Base-by-base conservation (phyloP, 2,888 invertebrate genomes). In the Sphecodes monilicornis region DNA sequence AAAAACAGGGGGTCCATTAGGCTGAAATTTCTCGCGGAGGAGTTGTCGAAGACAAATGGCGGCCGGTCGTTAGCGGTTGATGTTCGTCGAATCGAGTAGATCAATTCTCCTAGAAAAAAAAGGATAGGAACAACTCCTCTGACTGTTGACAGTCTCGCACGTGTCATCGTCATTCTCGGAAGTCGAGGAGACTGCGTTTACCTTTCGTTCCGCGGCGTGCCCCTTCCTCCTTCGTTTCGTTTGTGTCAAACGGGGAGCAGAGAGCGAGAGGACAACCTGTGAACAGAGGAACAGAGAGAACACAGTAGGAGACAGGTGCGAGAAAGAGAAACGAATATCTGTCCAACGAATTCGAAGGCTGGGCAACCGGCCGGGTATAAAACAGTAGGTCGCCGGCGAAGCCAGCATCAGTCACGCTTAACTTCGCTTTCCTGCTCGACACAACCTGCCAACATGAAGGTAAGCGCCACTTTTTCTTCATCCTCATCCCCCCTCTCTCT, bases 381-480 rank as follows among this genome's bases (percentile, higher is more conserved):
- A 92, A 86, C 89, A 89, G 88, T 83, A 86, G 91, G 90, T 89
- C 91, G 75, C 43, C 74, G 71, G 46, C 83, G 76, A 75, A 78
- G 84, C 57, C 88, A 87, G 91, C 91, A 91, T 92, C 93, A 93
- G 93, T 93, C 88, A 88, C 89, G 86, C 81, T 84, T 87, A 90
- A 89, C 87, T 89, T 84, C 82, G 76, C 83, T 86, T 86, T 80
- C 86, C 79, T 84, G 78, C 76, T 66, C 73, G 80, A 85, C 76
- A 80, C 81, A 74, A 89, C 75, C 85, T 79, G 77, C 85, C 78
- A 91, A 84, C 88, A 93, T 93, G 93, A 93, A 93, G 93, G 92
- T 93, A 92, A 93, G 86, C 69, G 29, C 22, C 71, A 1, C 54
- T 82, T 73, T 70, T 76, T 78, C 39, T 26, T 60, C 68, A 2